These are phyloP conservation scores for Anthopleura sola DNA, from an alignment of 64 coral and sea anemone species.

Conservation along the genomic window DNA sequence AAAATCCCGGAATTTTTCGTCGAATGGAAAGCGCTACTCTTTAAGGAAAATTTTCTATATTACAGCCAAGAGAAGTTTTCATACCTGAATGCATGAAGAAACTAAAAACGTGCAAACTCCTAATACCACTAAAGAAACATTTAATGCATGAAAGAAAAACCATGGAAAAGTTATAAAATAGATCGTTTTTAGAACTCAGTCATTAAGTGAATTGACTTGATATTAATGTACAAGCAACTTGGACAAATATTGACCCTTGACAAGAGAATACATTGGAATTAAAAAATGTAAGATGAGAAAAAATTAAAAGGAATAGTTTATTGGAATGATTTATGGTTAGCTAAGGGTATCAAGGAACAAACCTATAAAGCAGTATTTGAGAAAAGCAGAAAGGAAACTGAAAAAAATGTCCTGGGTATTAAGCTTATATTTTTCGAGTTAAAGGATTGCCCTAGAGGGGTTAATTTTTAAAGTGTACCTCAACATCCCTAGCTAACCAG, in stretches of 20 bases:
- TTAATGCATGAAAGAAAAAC: neutral
- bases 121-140: neutral
- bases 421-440: neutral
- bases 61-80: neutral
- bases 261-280: neutral
- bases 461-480: neutral
- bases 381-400: neutral
- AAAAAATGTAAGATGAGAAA: neutral
- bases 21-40: no score
- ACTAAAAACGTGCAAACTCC: neutral
- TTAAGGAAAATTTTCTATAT: neutral
- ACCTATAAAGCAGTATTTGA: neutral
- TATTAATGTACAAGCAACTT: neutral
- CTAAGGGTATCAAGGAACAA: neutral
- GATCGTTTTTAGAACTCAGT: neutral
- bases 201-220: neutral
- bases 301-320: conserved; percentile 5
- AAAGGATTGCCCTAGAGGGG: neutral
- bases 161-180: neutral
- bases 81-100: neutral
- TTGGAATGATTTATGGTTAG: neutral
- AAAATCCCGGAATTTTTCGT: no score
- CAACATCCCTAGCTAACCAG: neutral
- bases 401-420: neutral
- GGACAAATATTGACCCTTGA: neutral